Percentiles rank a stretch among this genome's conserved stretches.
Conservation (phyloP, 2,797 vertebrate species). For the Propithecus perrieri region DNA sequence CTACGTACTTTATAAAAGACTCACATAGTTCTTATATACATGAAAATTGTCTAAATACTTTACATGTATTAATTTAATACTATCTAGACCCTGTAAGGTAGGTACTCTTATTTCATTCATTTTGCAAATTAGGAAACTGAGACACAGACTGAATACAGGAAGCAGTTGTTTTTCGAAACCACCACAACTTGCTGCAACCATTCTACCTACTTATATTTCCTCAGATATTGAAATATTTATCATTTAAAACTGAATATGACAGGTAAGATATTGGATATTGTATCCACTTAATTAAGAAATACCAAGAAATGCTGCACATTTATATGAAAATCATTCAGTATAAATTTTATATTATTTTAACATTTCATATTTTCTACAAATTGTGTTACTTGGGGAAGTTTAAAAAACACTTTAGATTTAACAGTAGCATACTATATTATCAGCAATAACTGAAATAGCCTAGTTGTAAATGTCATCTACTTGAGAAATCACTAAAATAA, state of each 20-base stretch:
- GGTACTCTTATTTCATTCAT: background rate
- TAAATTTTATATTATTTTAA: background rate
- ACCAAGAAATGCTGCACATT: background rate
- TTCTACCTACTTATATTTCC: background rate
- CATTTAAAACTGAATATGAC: background rate
- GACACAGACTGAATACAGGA: background rate
- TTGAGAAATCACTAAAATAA: background rate
- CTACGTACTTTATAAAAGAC: background rate
- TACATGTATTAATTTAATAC: background rate
- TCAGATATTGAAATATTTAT: background rate
- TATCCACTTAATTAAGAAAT: background rate
- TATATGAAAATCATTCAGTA: background rate
- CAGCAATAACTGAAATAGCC: background rate
- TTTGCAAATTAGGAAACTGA: background rate
- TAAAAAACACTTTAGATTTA: background rate
- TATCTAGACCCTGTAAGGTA: background rate
- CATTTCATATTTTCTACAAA: background rate
- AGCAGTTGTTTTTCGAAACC: background rate
- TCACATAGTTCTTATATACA: background rate
- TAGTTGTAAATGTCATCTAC: background rate
- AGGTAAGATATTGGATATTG: background rate
- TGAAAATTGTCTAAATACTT: background rate
- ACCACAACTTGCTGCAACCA: background rate
- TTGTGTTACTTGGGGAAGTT: background rate
- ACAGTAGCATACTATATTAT: background rate